A percentile compares a stretch with the other conserved stretches of the same genome.
Conservation (phyloP, 2,797 vertebrate genomes). For the Sparus aurata region DNA sequence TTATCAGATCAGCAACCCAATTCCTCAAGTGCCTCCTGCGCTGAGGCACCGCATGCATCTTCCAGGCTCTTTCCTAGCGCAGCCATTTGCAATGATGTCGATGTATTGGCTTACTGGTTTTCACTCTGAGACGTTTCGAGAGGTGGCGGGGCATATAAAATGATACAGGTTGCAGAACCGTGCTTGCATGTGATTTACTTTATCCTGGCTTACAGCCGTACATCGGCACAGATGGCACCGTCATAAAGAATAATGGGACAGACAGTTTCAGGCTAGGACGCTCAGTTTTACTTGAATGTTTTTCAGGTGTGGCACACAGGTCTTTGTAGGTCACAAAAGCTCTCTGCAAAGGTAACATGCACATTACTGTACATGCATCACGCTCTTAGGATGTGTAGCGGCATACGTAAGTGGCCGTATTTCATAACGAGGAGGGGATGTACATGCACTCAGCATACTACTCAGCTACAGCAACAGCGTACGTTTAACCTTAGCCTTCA, state of each 20-base stretch:
- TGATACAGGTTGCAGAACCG: slow-evolving; percentile 30
- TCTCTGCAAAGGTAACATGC: slow-evolving; percentile 7
- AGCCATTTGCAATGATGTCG: slow-evolving; percentile 56
- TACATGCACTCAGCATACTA: background rate
- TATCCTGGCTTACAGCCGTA: slow-evolving; percentile 20
- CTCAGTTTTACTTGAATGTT: background rate
- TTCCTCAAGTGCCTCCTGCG: slow-evolving; percentile 79
- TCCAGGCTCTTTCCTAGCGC: slow-evolving; percentile 45
- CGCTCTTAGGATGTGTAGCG: slow-evolving; percentile 10
- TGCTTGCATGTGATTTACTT: slow-evolving; percentile 42
- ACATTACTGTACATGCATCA: slow-evolving; percentile 16
- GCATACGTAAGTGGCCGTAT: background rate
- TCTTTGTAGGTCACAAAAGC: slow-evolving; percentile 21
- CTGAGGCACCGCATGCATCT: slow-evolving; percentile 77
- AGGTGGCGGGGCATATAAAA: slow-evolving; percentile 37
- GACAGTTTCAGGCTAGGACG: background rate
- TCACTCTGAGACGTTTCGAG: slow-evolving; percentile 60
- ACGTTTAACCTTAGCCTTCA: slow-evolving; percentile 6
- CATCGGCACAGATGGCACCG: slow-evolving; percentile 24
- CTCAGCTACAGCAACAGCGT: slow-evolving; percentile 4
- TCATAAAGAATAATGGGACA: slow-evolving; percentile 4
- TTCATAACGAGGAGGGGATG: slow-evolving; percentile 5
- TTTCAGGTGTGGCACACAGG: background rate
- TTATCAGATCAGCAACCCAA: slow-evolving; percentile 83
- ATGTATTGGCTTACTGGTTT: slow-evolving; percentile 65